phyloP scores from a whole-genome alignment of 2,888 invertebrate genomes.

The Sminthurides aquaticus region DNA sequence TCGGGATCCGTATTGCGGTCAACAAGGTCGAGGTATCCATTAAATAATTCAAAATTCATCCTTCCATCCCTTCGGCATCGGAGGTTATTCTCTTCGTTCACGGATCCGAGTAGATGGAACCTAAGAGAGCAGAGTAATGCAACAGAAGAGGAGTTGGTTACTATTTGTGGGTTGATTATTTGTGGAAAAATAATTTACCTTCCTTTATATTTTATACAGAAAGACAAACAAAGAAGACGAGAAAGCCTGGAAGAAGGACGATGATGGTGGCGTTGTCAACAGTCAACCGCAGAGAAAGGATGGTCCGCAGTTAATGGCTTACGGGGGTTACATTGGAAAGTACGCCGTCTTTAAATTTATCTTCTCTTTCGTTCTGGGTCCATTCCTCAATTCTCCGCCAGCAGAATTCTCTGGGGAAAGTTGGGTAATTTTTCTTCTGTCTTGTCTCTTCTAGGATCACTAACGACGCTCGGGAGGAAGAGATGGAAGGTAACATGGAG shows the following conservation, averaged over 20 bases:
- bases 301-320: slow-evolving; percentile 22
- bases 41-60: too few species aligned
- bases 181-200: too few species aligned
- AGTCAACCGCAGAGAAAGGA: slow-evolving; percentile 24
- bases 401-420: too few species aligned
- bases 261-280: slow-evolving; percentile 20
- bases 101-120: too few species aligned
- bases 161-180: too few species aligned
- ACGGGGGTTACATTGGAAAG: slow-evolving; percentile 25
- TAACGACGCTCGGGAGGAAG: slow-evolving; percentile 24
- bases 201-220: slow-evolving; percentile 18
- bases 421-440: too few species aligned
- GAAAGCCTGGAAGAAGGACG: slow-evolving; percentile 22
- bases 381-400: not conserved
- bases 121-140: too few species aligned
- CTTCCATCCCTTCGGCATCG: too few species aligned
- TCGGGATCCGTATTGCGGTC: too few species aligned
- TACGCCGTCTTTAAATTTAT: slow-evolving; percentile 2
- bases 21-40: too few species aligned
- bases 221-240: slow-evolving; percentile 43
- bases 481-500: slow-evolving; percentile 25
- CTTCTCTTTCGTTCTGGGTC: not conserved
- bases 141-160: too few species aligned
- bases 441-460: slow-evolving; percentile 11
- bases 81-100: too few species aligned